phyloP scores from a whole-genome alignment of 2,888 invertebrate genomes.

The Gnatocerus cornutus region DNA sequence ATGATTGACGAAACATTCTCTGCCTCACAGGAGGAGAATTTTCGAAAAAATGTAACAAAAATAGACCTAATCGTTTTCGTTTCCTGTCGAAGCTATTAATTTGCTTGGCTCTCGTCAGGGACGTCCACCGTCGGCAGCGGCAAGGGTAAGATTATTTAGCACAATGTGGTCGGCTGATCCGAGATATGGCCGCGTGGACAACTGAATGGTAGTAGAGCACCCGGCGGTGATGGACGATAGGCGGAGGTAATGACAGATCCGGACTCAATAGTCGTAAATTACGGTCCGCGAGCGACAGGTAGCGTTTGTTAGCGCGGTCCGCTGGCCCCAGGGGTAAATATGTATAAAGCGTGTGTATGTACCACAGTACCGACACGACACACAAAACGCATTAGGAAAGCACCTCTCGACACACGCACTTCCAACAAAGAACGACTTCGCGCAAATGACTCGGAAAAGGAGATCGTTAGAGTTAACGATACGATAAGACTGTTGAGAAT shows the following conservation, averaged over 20 bases:
- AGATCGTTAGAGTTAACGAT: conserved; percentile 68
- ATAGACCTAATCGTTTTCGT: too few species aligned
- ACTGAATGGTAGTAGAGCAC: conserved; percentile 63
- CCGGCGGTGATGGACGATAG: conserved; percentile 64
- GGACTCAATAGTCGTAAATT: conserved; percentile 66
- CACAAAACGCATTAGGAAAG: conserved; percentile 65
- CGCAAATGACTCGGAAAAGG: conserved; percentile 67
- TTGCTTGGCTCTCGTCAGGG: too few species aligned
- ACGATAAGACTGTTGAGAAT: conserved; percentile 62
- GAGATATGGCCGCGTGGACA: conserved; percentile 60
- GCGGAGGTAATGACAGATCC: conserved; percentile 65
- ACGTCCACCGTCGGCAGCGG: background rate
- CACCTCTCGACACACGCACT: conserved; percentile 51
- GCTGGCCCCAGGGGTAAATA: conserved; percentile 51
- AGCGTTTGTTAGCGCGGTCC: conserved; percentile 59
- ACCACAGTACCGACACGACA: conserved; percentile 57
- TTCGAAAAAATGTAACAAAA: too few species aligned
- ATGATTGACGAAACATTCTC: too few species aligned
- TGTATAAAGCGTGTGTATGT: conserved; percentile 47
- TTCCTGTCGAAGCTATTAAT: too few species aligned
- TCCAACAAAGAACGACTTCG: conserved; percentile 54
- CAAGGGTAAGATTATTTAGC: conserved; percentile 53
- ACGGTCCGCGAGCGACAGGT: conserved; percentile 64
- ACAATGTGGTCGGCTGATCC: conserved; percentile 57
- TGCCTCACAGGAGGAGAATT: too few species aligned